A percentile compares a stretch with the other conserved stretches of the same genome.
Evolutionary conservation across 2,888 invertebrate genomes (phyloP).

Genomic region (Heliconius erato): DNA sequence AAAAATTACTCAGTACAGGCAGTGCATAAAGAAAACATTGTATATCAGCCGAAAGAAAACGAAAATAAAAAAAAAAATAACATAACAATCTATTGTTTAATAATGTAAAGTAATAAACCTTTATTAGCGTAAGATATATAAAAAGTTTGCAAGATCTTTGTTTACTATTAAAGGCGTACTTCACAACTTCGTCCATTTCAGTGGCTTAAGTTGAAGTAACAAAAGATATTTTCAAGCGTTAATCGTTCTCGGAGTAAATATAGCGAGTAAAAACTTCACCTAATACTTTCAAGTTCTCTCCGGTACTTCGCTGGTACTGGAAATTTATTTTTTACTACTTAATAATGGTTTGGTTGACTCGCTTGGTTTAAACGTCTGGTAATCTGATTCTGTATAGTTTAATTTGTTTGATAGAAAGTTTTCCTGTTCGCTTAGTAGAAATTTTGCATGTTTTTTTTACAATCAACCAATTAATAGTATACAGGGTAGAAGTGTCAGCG

Average conservation of each 20-base stretch:
- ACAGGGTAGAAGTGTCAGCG: no score
- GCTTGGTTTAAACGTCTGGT: slow-evolving; percentile 32
- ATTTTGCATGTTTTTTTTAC: no score
- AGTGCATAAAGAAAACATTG: neutral
- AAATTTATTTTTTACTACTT: slow-evolving; percentile 46
- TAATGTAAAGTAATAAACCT: slow-evolving; percentile 25
- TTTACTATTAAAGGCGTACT: slow-evolving; percentile 42
- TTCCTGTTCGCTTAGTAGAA: neutral
- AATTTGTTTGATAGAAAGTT: neutral
- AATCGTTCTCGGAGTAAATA: slow-evolving; percentile 52
- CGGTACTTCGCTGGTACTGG: slow-evolving; percentile 16
- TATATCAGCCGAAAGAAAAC: neutral
- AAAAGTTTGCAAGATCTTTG: slow-evolving; percentile 37
- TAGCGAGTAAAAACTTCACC: slow-evolving; percentile 53
- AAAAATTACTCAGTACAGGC: neutral
- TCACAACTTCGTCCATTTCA: slow-evolving; percentile 46
- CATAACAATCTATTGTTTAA: neutral
- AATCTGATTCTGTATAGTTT: slow-evolving; percentile 29
- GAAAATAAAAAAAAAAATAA: neutral
- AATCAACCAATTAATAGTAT: no score
- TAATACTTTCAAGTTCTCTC: slow-evolving; percentile 49
- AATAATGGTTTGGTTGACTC: slow-evolving; percentile 35
- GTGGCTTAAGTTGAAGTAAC: slow-evolving; percentile 44
- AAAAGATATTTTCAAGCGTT: slow-evolving; percentile 49
- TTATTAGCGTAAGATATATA: slow-evolving; percentile 34